Conservation (phyloP, 2,888 invertebrate genomes). For the Diachrysia chrysitis region DNA sequence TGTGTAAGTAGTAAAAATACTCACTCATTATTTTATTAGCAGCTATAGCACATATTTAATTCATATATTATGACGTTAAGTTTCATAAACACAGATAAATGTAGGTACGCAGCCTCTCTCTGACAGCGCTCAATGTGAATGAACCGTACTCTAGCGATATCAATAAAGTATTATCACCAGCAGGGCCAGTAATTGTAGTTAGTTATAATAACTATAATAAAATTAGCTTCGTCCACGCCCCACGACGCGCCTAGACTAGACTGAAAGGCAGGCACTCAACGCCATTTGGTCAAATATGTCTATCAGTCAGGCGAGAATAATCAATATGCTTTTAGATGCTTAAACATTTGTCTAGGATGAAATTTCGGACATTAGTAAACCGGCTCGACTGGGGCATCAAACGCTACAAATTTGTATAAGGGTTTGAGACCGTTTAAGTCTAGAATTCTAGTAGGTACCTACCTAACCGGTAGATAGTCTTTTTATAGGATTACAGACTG, state of each 20-base stretch:
- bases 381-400: constrained; percentile 21
- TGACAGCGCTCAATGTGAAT: constrained; percentile 65
- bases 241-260: constrained; percentile 63
- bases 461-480: constrained; percentile 5
- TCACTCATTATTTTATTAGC: constrained; percentile 49
- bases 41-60: constrained; percentile 41
- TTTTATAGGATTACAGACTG: background rate
- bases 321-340: constrained; percentile 77
- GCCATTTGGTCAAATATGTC: constrained; percentile 67
- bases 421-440: background rate
- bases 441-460: constrained; percentile 7
- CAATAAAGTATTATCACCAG: constrained; percentile 64
- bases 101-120: constrained; percentile 45
- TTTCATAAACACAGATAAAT: constrained; percentile 53
- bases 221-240: constrained; percentile 67
- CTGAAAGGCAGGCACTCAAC: constrained; percentile 59
- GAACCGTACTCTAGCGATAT: constrained; percentile 68
- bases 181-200: constrained; percentile 59
- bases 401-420: constrained; percentile 36
- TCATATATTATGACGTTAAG: constrained; percentile 46
- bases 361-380: constrained; percentile 60
- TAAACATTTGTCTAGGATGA: constrained; percentile 65
- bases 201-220: constrained; percentile 65
- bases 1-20: constrained; percentile 47
- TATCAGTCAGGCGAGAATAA: constrained; percentile 72